A percentile compares a stretch with the other conserved stretches of the same genome.
Conservation (phyloP, 2,888 invertebrate species). For the Pemphredon lugubris region DNA sequence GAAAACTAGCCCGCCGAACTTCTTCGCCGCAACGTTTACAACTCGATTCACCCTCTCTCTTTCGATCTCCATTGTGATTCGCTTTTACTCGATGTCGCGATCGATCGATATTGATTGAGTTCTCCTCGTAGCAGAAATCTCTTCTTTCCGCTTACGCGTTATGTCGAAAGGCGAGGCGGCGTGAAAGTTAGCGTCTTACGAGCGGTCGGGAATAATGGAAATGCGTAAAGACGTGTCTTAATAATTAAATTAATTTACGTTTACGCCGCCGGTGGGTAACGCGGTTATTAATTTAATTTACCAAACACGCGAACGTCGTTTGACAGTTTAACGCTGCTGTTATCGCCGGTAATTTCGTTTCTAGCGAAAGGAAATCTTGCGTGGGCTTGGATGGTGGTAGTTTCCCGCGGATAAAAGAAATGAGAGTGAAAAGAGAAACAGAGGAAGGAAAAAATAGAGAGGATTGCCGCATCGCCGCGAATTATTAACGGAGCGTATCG, state of each 20-base stretch:
- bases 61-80: background rate
- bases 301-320: background rate
- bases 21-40: background rate
- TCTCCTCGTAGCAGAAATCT: background rate
- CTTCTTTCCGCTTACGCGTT: background rate
- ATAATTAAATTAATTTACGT: background rate
- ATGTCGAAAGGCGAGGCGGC: background rate
- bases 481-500: conserved; percentile 79
- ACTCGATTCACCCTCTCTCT: background rate
- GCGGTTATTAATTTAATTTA: background rate
- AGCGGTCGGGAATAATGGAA: no score
- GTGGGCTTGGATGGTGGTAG: conserved; percentile 54
- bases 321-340: background rate
- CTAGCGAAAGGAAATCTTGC: conserved; percentile 70
- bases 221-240: no score
- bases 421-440: conserved; percentile 46
- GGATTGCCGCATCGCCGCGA: conserved; percentile 67
- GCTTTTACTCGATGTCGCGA: conserved; percentile 28
- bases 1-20: conserved; percentile 27
- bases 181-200: no score
- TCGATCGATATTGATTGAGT: conserved; percentile 21
- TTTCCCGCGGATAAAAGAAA: conserved; percentile 63
- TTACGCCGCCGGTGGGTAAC: background rate
- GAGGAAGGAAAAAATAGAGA: conserved; percentile 61
- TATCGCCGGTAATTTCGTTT: conserved; percentile 36